phyloP scores from a whole-genome alignment of 2,888 invertebrate genomes.

The Neoscelio sp. region DNA sequence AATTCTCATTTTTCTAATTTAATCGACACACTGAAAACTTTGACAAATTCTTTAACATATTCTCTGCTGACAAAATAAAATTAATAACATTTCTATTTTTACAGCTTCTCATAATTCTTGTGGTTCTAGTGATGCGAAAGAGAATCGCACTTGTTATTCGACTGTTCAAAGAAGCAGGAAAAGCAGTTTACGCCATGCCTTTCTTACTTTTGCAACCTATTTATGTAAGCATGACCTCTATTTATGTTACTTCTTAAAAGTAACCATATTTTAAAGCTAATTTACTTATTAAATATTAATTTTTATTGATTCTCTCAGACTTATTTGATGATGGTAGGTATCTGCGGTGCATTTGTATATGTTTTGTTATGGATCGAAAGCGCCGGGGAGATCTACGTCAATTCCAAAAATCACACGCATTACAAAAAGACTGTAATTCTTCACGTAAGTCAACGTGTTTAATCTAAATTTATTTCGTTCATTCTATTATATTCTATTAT shows the following conservation, averaged over 20 bases:
- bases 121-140: slow-evolving; percentile 86
- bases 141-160: slow-evolving; percentile 86
- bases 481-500: too few species aligned
- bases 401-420: slow-evolving; percentile 72
- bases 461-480: too few species aligned
- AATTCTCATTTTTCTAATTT: too few species aligned
- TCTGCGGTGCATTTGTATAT: slow-evolving; percentile 85
- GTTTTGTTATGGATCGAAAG: slow-evolving; percentile 87
- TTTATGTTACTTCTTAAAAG: background rate
- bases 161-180: slow-evolving; percentile 88
- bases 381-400: slow-evolving; percentile 83
- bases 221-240: slow-evolving; percentile 83
- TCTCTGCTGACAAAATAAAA: too few species aligned
- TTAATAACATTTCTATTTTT: slow-evolving; percentile 2
- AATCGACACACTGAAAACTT: background rate
- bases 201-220: slow-evolving; percentile 86
- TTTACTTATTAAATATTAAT: slow-evolving; percentile 2
- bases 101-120: slow-evolving; percentile 83
- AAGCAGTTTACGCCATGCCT: slow-evolving; percentile 87
- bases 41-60: too few species aligned
- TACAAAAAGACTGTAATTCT: slow-evolving; percentile 75
- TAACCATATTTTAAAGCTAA: background rate
- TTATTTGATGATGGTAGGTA: slow-evolving; percentile 84
- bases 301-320: slow-evolving; percentile 82
- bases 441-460: slow-evolving; percentile 75